A percentile compares a stretch with the other conserved stretches of the same genome.
Evolutionary conservation across 2,113 vertebrate genomes (phyloP).

Genomic region (Pterophyllum scalare): DNA sequence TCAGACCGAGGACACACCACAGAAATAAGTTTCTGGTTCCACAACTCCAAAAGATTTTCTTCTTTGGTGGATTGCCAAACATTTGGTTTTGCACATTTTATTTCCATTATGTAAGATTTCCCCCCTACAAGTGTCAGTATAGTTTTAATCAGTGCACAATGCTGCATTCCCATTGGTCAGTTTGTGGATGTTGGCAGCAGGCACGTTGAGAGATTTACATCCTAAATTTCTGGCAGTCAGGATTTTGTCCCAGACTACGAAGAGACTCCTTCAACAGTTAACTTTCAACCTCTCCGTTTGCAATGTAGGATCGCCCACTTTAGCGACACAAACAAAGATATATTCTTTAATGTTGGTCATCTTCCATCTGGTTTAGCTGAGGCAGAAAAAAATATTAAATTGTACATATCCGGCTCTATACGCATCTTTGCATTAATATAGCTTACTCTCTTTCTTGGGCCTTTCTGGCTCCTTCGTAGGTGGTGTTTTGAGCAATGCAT

Average conservation of each 20-base stretch:
- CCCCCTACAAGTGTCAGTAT: not conserved
- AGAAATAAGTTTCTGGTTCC: not conserved
- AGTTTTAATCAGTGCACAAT: not conserved
- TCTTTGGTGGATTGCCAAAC: not conserved
- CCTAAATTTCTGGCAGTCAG: not conserved
- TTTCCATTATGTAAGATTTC: not conserved
- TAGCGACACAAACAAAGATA: not conserved
- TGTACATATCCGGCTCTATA: too few species aligned
- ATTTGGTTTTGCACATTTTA: not conserved
- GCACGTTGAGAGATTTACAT: too few species aligned
- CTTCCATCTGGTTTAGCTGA: not conserved
- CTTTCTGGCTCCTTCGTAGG: conserved; percentile 54
- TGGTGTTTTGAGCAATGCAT: conserved; percentile 66
- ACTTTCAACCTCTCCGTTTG: not conserved
- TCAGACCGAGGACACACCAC: not conserved
- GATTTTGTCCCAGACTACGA: not conserved
- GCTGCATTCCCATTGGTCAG: too few species aligned
- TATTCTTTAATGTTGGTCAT: not conserved
- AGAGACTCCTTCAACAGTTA: not conserved
- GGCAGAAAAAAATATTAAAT: not conserved
- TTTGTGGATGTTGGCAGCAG: too few species aligned
- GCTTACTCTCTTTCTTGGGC: conserved; percentile 68
- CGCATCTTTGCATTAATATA: not conserved
- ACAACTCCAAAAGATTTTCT: not conserved
- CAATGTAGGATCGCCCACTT: not conserved